Base-by-base conservation (phyloP, 2,113 vertebrate species). In the Cheirogaleus medius region DNA sequence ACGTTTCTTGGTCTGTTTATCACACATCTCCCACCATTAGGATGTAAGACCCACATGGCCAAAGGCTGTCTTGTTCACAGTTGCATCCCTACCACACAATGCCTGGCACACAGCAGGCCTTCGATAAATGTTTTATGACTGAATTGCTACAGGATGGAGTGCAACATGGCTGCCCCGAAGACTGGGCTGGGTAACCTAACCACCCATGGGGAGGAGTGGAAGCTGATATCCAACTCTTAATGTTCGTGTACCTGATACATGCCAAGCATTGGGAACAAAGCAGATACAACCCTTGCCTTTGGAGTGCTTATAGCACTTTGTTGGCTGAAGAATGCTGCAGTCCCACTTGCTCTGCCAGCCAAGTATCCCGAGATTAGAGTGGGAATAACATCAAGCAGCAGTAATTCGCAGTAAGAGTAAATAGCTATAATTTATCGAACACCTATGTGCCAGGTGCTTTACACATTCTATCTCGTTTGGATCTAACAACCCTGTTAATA, bases 261-360 rank as follows among this genome's bases (percentile, higher is more conserved):
- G 18, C 49, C 69, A 49, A 47, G 25, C 25, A 32, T 0, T 25
- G 32, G 58, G 4, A 90, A 64, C 71, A 49, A 56, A 44, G 58
- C 29, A 47, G 34, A 78, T 4, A 10, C 23, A 54, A 34, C 44
- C 2, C 21, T n/a, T 44, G 15, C 8, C 63, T 44, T 76, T 39
- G 6, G 0, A 8, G 21, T 15, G 8, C 68, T 32, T 47, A 44
- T 0, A 25, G 15, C 1, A 3, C 7, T 87, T n/a, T 15, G 4
- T 47, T 93, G 81, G 81, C 39, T 32, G 54, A 90, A 63, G 39
- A 52, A 64, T 10, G 2, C 2, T n/a, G 18, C 0, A 23, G 39
- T 34, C 25, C 44, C 15, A 15, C n/a, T 37, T 47, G 69, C 76
- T 94, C 47, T 63, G 68, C 18, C 23, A n/a, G 44, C 29, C 12